phyloP scores from a whole-genome alignment of 1,140 invertebrate species.

The Proctacanthus coquilletti region DNA sequence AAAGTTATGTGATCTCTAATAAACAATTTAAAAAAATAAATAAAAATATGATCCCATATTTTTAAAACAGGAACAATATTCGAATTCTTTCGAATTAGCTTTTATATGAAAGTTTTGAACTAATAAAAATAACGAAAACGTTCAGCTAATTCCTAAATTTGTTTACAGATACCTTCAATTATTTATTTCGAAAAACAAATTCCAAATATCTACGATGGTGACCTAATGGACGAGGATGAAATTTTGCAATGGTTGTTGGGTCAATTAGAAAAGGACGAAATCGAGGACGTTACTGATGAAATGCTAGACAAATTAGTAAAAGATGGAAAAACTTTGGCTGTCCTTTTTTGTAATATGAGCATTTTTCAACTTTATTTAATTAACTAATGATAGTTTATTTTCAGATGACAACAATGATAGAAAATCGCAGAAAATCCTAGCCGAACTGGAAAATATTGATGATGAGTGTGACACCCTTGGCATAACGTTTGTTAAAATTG shows the following conservation, averaged over 20 bases:
- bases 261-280: conserved; percentile 81
- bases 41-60: too few species aligned
- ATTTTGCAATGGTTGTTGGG: conserved; percentile 76
- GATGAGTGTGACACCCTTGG: conserved; percentile 81
- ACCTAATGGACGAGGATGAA: conserved; percentile 80
- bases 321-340: conserved; percentile 75
- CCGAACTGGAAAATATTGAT: conserved; percentile 87
- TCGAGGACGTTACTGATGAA: conserved; percentile 87
- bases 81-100: too few species aligned
- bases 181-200: conserved; percentile 89
- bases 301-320: conserved; percentile 82
- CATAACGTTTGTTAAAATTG: conserved; percentile 84
- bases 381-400: conserved; percentile 11
- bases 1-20: too few species aligned
- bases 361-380: background rate
- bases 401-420: conserved; percentile 81
- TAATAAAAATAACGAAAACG: too few species aligned
- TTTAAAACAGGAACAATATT: too few species aligned
- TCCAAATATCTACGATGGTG: conserved; percentile 82
- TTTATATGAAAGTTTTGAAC: too few species aligned
- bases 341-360: conserved; percentile 90
- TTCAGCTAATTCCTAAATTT: too few species aligned
- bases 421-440: conserved; percentile 70
- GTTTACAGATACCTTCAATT: conserved; percentile 47
- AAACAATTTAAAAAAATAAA: too few species aligned